Base-by-base conservation (phyloP, 2,113 vertebrate genomes). In the Seriola rivoliana region DNA sequence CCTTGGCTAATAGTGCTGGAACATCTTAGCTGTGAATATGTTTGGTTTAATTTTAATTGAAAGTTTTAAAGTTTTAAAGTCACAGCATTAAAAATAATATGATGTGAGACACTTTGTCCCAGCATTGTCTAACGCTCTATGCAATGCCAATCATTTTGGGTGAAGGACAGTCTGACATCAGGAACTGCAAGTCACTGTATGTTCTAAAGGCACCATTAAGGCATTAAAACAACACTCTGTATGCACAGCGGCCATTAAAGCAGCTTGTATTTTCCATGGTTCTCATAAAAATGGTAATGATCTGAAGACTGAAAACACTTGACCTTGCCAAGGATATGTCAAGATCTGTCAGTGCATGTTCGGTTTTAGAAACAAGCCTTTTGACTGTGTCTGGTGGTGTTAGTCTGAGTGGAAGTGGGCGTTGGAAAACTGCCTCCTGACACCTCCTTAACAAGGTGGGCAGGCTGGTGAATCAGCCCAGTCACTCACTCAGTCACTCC, bases 361-460 rank as follows among this genome's bases (percentile, higher is more conserved):
- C 60, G n/a, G 40, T 70, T 68, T 81, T 82, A 89, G 85, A 91
- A 92, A 89, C 71, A 34, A 71, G 86, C 84, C 87, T 89, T 88
- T 93, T 93, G 87, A 89, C 91, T 77, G 86, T 36, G 92, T 92
- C 92, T 89, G 81, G 58, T 75, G 83, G 76, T 69, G 86, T 90
- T 91, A 83, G 91, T 87, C 87, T 94, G 89, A 91, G 85, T 94
- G 91, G 92, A 93, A 90, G 90, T 93, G 90, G 93, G 91, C 85
- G 77, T 89, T 92, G 94, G 94, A 95, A 95, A 95, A 94, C 85
- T 62, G 79, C 85, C 85, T 88, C 85, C 91, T 89, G 86, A 93
- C 94, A 95, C 94, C 93, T 95, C 91, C 92, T 95, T 94, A 95
- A 92, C 89, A 93, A 93, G 93, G 92, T 82, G 84, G 91, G 89